A percentile compares a stretch with the other conserved stretches of the same genome.
Evolutionary conservation across 2,888 invertebrate genomes (phyloP).

Genomic region (Drosophila macrothrix): DNA sequence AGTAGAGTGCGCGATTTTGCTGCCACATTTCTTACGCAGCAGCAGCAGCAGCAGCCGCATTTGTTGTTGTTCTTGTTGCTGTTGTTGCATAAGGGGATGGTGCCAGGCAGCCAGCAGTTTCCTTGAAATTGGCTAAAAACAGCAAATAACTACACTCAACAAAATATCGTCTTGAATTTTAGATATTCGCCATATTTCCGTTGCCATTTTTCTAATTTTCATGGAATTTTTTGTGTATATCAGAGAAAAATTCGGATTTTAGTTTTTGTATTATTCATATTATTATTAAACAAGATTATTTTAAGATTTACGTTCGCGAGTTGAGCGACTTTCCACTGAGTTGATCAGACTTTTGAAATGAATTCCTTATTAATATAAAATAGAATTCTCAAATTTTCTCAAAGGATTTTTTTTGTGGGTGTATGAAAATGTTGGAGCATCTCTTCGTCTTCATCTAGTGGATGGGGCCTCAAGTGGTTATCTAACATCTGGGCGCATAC

Average conservation of each 20-base stretch:
- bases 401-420: neutral
- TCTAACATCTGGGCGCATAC: slow-evolving; percentile 57
- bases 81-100: slow-evolving; percentile 43
- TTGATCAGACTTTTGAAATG: neutral
- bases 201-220: neutral
- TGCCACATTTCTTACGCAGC: slow-evolving; percentile 70
- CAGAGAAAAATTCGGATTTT: neutral
- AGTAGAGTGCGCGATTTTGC: slow-evolving; percentile 62
- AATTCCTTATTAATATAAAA: neutral
- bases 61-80: slow-evolving; percentile 23
- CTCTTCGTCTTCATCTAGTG: neutral
- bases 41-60: slow-evolving; percentile 1
- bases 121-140: slow-evolving; percentile 67
- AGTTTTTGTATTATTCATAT: neutral
- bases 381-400: neutral
- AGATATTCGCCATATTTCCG: neutral
- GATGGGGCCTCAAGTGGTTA: slow-evolving; percentile 42
- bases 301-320: neutral
- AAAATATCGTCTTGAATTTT: neutral
- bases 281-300: neutral
- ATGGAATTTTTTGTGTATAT: neutral
- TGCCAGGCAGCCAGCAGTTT: slow-evolving; percentile 49
- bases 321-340: no score
- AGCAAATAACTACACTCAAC: neutral
- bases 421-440: neutral